Evolutionary conservation across 2,888 invertebrate species (phyloP).

Genomic region (Tricholauxania praeusta): DNA sequence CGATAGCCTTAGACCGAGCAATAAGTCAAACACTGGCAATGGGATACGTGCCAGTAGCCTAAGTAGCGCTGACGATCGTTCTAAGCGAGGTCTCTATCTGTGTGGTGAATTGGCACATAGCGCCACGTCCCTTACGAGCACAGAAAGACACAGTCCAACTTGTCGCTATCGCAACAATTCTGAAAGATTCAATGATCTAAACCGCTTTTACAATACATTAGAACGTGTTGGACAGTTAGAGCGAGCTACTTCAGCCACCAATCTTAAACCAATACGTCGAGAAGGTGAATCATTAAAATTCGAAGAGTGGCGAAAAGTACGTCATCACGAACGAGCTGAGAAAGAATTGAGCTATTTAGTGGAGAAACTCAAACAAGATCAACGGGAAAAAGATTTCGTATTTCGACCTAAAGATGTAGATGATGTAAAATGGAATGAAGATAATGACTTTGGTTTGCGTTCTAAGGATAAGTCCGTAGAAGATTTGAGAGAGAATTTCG

Average conservation of each 20-base stretch:
- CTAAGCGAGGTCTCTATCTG: slow-evolving; percentile 58
- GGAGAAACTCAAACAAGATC: slow-evolving; percentile 80
- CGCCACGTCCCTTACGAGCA: slow-evolving; percentile 69
- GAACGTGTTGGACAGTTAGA: slow-evolving; percentile 88
- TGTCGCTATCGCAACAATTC: slow-evolving; percentile 69
- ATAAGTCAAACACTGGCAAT: slow-evolving; percentile 63
- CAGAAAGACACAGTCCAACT: slow-evolving; percentile 63
- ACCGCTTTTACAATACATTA: slow-evolving; percentile 85
- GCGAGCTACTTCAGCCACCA: slow-evolving; percentile 77
- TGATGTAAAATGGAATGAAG: slow-evolving; percentile 81
- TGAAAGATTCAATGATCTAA: slow-evolving; percentile 85
- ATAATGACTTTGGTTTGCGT: slow-evolving; percentile 80
- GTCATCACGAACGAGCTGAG: slow-evolving; percentile 84
- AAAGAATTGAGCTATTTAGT: slow-evolving; percentile 84
- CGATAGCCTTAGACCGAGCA: slow-evolving; percentile 65
- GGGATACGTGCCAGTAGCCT: slow-evolving; percentile 75
- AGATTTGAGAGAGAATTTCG: slow-evolving; percentile 83
- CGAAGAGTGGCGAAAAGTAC: slow-evolving; percentile 86
- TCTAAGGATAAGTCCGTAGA: slow-evolving; percentile 90
- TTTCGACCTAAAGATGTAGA: slow-evolving; percentile 82
- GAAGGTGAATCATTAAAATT: slow-evolving; percentile 88
- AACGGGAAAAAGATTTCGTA: slow-evolving; percentile 85
- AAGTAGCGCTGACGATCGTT: slow-evolving; percentile 72
- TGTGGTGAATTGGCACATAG: slow-evolving; percentile 64
- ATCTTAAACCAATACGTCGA: slow-evolving; percentile 78